phyloP scores from a whole-genome alignment of 1,140 invertebrate genomes.

The Habropoda laboriosa region DNA sequence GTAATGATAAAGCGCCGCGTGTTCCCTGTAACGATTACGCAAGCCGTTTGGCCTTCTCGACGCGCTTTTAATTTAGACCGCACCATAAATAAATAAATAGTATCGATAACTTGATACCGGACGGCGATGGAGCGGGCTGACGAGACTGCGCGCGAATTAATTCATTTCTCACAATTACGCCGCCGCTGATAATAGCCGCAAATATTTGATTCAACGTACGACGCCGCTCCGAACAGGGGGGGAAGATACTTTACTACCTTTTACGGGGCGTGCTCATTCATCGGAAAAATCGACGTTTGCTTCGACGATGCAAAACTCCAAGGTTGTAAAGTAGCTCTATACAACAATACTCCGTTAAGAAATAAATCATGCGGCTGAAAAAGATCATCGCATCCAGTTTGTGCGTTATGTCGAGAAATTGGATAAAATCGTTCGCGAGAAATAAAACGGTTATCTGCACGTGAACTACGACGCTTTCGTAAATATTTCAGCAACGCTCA shows the following conservation, averaged over 20 bases:
- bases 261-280: neutral
- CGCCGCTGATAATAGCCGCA: conserved; percentile 37
- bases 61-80: conserved; percentile 75
- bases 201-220: conserved; percentile 35
- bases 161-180: conserved; percentile 49
- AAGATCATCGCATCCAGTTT: too few species aligned
- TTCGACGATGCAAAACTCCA: neutral
- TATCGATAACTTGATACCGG: conserved; percentile 57
- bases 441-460: too few species aligned
- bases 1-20: conserved; percentile 70
- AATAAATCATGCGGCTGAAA: too few species aligned
- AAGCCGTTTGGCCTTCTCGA: conserved; percentile 71
- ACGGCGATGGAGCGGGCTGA: too few species aligned
- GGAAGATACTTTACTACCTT: neutral
- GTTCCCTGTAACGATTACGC: conserved; percentile 69
- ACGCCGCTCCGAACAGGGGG: neutral
- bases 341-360: too few species aligned
- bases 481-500: too few species aligned
- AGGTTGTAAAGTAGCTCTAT: too few species aligned
- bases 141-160: conserved; percentile 27
- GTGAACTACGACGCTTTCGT: too few species aligned
- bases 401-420: too few species aligned
- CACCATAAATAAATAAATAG: conserved; percentile 78
- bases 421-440: too few species aligned
- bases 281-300: neutral